These are phyloP conservation scores for Elachura formosa DNA, from an alignment of 2,113 vertebrate genomes.

Conservation along the genomic window DNA sequence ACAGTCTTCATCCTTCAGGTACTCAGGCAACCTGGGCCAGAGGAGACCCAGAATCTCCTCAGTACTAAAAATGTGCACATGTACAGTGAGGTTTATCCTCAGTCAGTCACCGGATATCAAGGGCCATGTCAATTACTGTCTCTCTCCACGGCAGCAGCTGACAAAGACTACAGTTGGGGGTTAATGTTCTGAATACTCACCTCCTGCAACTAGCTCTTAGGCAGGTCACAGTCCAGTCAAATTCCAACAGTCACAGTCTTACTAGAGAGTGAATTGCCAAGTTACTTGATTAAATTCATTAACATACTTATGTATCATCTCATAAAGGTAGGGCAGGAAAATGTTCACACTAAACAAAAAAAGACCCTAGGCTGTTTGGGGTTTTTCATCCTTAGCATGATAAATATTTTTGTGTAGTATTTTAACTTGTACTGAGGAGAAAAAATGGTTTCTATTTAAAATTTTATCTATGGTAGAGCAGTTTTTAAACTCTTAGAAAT, in stretches of 20 bases:
- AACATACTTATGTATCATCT: background rate
- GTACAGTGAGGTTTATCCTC: background rate
- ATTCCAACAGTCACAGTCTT: background rate
- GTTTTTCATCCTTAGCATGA: too few relatives aligned
- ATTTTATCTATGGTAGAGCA: background rate
- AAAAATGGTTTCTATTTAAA: background rate
- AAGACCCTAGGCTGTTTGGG: fast-evolving
- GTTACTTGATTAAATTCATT: background rate
- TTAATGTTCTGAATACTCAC: background rate
- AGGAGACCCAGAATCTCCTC: background rate
- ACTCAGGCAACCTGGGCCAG: background rate
- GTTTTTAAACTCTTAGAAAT: background rate
- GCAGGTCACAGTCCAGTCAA: background rate
- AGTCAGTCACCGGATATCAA: background rate
- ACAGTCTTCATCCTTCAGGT: background rate
- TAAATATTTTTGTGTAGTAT: background rate
- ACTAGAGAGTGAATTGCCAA: background rate
- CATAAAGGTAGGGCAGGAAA: background rate
- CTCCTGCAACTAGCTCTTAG: background rate
- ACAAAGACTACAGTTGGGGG: background rate
- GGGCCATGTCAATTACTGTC: background rate
- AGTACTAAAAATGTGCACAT: background rate
- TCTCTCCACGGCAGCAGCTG: background rate
- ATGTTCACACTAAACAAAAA: background rate
- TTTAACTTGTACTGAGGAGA: background rate